Conservation (phyloP, 2,888 invertebrate species). For the Smittia sp. region DNA sequence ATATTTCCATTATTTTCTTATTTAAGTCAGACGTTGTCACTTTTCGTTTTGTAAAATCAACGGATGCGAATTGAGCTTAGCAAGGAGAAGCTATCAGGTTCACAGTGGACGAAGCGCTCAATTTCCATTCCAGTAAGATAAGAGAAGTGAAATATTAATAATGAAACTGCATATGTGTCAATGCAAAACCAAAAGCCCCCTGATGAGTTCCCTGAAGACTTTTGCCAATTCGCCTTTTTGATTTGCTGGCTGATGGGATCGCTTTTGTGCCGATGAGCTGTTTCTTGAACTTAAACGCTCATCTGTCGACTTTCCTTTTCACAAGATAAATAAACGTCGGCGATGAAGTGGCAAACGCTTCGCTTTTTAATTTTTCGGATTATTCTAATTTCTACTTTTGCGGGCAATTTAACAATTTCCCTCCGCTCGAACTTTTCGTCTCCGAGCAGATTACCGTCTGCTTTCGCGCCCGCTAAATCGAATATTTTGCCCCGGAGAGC, state of each 20-base stretch:
- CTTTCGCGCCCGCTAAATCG: neutral
- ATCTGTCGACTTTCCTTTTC: no score
- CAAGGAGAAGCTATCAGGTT: neutral
- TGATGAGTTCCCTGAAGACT: no score
- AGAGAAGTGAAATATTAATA: no score
- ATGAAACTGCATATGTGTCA: no score
- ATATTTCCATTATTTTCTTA: constrained; percentile 7
- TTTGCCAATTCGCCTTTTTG: no score
- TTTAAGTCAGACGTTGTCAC: neutral
- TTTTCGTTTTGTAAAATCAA: neutral
- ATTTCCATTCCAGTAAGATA: neutral
- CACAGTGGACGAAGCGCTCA: neutral
- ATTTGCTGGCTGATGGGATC: no score
- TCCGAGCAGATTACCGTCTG: no score
- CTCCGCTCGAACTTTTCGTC: neutral
- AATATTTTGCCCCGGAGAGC: neutral
- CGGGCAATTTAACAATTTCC: neutral
- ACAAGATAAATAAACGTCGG: no score
- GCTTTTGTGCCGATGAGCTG: no score
- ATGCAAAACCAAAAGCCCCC: no score
- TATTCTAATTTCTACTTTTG: constrained; percentile 1
- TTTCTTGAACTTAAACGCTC: no score
- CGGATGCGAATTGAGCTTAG: neutral
- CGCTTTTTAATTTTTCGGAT: neutral
- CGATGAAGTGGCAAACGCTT: no score